These are phyloP conservation scores for Eremophila alpestris DNA, from an alignment of 2,797 vertebrate species.

Conservation along the genomic window DNA sequence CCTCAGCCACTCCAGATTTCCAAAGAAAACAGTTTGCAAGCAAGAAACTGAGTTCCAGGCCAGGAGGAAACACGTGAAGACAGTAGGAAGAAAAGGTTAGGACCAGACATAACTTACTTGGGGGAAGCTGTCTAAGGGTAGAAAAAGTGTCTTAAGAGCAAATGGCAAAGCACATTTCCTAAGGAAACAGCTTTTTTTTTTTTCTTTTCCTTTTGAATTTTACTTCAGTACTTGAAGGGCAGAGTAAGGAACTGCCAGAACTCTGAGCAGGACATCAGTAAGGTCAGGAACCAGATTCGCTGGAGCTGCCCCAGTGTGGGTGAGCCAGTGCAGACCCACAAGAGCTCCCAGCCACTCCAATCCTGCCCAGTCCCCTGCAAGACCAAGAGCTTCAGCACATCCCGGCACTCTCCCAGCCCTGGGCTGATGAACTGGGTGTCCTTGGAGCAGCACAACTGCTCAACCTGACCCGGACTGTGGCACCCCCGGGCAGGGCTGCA, in stretches of 20 bases:
- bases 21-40: not conserved
- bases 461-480: accelerated
- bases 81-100: constrained; percentile 62
- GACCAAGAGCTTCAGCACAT: accelerated
- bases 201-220: not conserved
- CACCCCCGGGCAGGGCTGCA: not conserved
- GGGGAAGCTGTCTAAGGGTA: not conserved
- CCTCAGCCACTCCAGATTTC: not conserved
- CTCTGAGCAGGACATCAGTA: not conserved
- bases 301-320: not conserved
- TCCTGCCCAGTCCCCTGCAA: not conserved
- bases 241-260: not conserved
- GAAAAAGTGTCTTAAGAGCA: not conserved
- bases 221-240: not conserved
- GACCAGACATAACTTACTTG: constrained; percentile 28
- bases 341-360: not conserved
- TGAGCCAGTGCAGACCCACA: not conserved
- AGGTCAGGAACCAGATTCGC: not conserved
- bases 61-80: constrained; percentile 68
- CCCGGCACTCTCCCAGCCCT: not conserved
- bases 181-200: not conserved
- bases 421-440: not conserved
- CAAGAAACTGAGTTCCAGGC: not conserved
- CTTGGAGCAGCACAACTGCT: not conserved
- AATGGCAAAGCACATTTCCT: constrained; percentile 25